Evolutionary conservation across 2,113 vertebrate genomes (phyloP), one percentile per base, ranked within the genome.

Genomic region (Vulpes lagopus): DNA sequence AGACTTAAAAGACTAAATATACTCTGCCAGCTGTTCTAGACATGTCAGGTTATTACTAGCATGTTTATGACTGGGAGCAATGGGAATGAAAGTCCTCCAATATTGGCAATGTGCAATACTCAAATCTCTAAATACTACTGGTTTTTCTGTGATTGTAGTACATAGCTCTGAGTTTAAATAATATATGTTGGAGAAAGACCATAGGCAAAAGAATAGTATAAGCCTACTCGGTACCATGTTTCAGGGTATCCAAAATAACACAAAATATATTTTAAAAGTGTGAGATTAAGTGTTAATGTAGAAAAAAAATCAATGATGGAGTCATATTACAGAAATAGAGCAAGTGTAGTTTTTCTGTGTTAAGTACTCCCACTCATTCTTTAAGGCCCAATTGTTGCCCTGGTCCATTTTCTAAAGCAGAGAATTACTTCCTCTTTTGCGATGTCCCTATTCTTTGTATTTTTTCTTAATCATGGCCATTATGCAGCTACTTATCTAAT

Each of bases 1-100:
- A 96, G 96, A 96, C 91, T 69, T 94, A 88, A 95, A 76, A 92
- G 90, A 96, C 93, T 92, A 98, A 97, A 86, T 92, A 82, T 71
- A 88, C 69, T 73, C 69, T 90, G 74, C 89, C 53, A 65, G 22
- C 89, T 97, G 79, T 97, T 97, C 65, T 84, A 94, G 88, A 96
- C 91, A 57, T 96, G 88, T 89, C 49, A 96, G 95, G 89, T 82
- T 89, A 85, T 91, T 82, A 69, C 88, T 3, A 0, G 85, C 96
- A 49, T 97, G 78, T 92, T 96, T 98, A 57, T 94, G 12, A 93
- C 20, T 86, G 91, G 94, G 79, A 87, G 94, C 80, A 95, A 76
- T 25, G 17, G 67, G 17, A 57, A 43, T 49, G 93, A 94, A 80
- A 96, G 88, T 51, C 38, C 76, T 73, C 88, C 53, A 96, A 91